Conservation (phyloP, 2,888 invertebrate genomes). For the Cataglyphis livida region DNA sequence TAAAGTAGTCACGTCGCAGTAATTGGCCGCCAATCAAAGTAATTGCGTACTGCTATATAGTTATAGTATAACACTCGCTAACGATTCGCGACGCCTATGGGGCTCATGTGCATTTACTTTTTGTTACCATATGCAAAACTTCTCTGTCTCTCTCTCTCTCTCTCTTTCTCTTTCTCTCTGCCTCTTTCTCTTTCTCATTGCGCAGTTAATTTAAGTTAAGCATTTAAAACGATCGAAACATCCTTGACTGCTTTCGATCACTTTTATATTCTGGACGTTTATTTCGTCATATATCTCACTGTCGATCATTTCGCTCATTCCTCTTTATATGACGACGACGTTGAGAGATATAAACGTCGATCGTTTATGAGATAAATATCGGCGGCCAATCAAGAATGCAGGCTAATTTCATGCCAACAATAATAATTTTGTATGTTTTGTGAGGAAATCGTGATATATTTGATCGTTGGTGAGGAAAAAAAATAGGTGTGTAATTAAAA, state of each 20-base stretch:
- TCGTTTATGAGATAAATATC: constrained; percentile 24
- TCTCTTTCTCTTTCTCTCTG: background rate
- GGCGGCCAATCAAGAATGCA: background rate
- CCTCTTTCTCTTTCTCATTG: background rate
- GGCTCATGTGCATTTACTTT: constrained; percentile 7
- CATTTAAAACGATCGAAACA: constrained; percentile 39
- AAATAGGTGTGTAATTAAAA: background rate
- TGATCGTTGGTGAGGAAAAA: background rate
- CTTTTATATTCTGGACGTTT: constrained; percentile 23
- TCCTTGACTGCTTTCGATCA: background rate
- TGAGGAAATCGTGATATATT: constrained; percentile 8
- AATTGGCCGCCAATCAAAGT: constrained; percentile 53
- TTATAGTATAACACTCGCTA: constrained; percentile 4
- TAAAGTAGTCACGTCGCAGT: constrained; percentile 29
- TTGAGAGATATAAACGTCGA: constrained; percentile 36
- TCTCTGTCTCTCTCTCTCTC: background rate
- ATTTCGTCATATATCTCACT: constrained; percentile 30
- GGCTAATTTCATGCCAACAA: constrained; percentile 7
- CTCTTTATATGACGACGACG: constrained; percentile 1
- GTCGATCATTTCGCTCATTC: constrained; percentile 29
- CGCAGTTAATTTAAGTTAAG: constrained; percentile 39
- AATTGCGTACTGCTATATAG: constrained; percentile 28
- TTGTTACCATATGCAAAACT: constrained; percentile 35
- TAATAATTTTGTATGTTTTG: constrained; percentile 11
- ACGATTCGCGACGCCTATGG: constrained; percentile 25